These are phyloP conservation scores for Danio tinwini DNA, from an alignment of 2,797 vertebrate species.

Conservation along the genomic window DNA sequence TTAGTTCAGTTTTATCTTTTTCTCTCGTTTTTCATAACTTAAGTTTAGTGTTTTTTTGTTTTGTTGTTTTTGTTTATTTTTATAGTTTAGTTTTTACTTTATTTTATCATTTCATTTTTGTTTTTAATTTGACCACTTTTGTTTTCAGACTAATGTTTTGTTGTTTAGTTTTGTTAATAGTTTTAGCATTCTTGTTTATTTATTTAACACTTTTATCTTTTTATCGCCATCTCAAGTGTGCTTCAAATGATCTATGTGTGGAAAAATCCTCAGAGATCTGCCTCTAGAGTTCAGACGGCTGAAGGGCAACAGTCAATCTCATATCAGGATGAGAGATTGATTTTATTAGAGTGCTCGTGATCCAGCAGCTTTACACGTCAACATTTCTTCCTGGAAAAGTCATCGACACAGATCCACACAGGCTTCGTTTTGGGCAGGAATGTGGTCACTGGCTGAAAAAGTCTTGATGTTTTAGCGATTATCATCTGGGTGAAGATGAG, in stretches of 20 bases:
- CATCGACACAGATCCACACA: constrained; percentile 7
- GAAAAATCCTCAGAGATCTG: background rate
- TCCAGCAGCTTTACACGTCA: constrained; percentile 48
- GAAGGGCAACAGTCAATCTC: constrained; percentile 13
- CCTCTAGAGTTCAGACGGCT: background rate
- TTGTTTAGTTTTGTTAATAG: no score
- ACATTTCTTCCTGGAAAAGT: constrained; percentile 53
- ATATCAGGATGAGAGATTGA: constrained; percentile 33
- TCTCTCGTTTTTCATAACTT: background rate
- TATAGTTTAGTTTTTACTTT: background rate
- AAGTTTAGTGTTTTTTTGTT: background rate
- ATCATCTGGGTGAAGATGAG: constrained; percentile 42
- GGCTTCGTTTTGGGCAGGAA: constrained; percentile 9
- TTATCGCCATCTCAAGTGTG: background rate
- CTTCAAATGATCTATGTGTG: constrained; percentile 6
- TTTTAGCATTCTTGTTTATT: no score
- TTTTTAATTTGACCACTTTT: no score
- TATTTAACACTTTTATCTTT: background rate
- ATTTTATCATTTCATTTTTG: no score
- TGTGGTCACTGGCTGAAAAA: constrained; percentile 28
- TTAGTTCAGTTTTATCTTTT: background rate
- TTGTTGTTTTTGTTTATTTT: background rate
- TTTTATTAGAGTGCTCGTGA: constrained; percentile 44
- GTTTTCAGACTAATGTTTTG: no score
- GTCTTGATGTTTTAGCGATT: constrained; percentile 45